Conservation (phyloP, 2,888 invertebrate species). For the Papilio gigon region DNA sequence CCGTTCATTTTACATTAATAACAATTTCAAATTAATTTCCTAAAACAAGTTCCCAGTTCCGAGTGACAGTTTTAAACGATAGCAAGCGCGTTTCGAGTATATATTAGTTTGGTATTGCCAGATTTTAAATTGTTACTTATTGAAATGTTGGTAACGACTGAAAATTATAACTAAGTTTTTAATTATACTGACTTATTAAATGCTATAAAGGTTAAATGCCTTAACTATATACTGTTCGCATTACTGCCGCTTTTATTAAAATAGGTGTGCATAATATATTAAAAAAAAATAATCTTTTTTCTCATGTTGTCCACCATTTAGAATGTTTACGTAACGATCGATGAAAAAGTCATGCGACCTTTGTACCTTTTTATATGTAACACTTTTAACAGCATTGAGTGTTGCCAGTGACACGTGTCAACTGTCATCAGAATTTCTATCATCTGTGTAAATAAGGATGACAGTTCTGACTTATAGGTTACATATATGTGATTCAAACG, state of each 20-base stretch:
- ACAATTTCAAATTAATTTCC: conserved; percentile 31
- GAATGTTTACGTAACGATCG: conserved; percentile 43
- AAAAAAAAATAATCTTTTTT: conserved; percentile 42
- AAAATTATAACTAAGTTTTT: conserved; percentile 43
- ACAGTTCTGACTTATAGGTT: neutral
- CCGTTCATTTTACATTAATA: neutral
- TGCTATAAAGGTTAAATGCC: conserved; percentile 21
- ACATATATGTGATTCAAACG: neutral
- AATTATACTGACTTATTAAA: conserved; percentile 23
- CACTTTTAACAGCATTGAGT: neutral
- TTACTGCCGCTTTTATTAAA: conserved; percentile 42
- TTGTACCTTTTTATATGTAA: conserved; percentile 3
- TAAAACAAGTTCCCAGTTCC: conserved; percentile 19
- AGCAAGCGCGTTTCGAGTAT: conserved; percentile 21
- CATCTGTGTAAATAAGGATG: neutral
- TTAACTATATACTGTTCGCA: conserved; percentile 39
- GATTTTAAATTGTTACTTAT: conserved; percentile 62
- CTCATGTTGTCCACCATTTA: conserved; percentile 48
- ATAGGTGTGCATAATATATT: conserved; percentile 38
- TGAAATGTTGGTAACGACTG: conserved; percentile 33
- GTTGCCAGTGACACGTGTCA: neutral
- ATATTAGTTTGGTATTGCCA: conserved; percentile 55
- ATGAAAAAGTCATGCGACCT: conserved; percentile 29
- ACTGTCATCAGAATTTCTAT: neutral
- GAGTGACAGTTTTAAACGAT: conserved; percentile 42